These are phyloP conservation scores for Scaptomyza graminum DNA, from an alignment of 1,140 invertebrate species.

Conservation along the genomic window DNA sequence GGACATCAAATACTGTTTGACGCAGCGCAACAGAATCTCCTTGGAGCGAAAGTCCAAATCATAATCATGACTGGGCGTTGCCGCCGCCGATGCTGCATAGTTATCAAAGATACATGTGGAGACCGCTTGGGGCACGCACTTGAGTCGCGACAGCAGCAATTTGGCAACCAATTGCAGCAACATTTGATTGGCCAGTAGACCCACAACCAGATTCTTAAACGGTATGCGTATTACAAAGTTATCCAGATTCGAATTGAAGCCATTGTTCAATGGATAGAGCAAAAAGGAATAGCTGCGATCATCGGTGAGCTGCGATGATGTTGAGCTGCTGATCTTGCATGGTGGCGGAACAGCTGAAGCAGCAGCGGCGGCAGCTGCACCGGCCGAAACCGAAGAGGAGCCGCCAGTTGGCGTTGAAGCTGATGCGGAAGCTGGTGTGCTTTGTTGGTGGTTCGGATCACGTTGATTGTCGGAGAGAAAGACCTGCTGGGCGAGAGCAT, in stretches of 20 bases:
- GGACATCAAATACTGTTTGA: slow-evolving; percentile 91
- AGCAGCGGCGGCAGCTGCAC: slow-evolving; percentile 16
- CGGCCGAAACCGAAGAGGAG: background rate
- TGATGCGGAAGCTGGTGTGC: background rate
- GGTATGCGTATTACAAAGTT: slow-evolving; percentile 92
- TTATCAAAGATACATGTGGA: slow-evolving; percentile 83
- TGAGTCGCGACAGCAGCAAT: slow-evolving; percentile 89
- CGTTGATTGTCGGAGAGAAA: slow-evolving; percentile 86
- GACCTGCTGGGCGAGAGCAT: slow-evolving; percentile 93
- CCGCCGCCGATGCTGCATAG: slow-evolving; percentile 82
- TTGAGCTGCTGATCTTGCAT: slow-evolving; percentile 6
- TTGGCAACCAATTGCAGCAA: slow-evolving; percentile 94
- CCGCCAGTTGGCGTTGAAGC: slow-evolving; percentile 17
- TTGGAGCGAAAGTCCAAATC: slow-evolving; percentile 85
- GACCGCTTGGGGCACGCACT: slow-evolving; percentile 79
- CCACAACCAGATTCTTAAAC: slow-evolving; percentile 93
- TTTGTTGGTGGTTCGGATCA: slow-evolving; percentile 49
- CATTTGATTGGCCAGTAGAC: slow-evolving; percentile 95
- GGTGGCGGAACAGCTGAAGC: slow-evolving; percentile 4
- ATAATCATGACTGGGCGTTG: slow-evolving; percentile 85
- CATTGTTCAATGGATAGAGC: slow-evolving; percentile 91
- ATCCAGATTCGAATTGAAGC: slow-evolving; percentile 90
- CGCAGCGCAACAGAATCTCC: slow-evolving; percentile 88
- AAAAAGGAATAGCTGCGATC: slow-evolving; percentile 95
- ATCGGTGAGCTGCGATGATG: slow-evolving; percentile 84